Evolutionary conservation across 1,140 invertebrate species (phyloP), one percentile per base, ranked within the genome.

Genomic region (Drosophila punjabiensis): DNA sequence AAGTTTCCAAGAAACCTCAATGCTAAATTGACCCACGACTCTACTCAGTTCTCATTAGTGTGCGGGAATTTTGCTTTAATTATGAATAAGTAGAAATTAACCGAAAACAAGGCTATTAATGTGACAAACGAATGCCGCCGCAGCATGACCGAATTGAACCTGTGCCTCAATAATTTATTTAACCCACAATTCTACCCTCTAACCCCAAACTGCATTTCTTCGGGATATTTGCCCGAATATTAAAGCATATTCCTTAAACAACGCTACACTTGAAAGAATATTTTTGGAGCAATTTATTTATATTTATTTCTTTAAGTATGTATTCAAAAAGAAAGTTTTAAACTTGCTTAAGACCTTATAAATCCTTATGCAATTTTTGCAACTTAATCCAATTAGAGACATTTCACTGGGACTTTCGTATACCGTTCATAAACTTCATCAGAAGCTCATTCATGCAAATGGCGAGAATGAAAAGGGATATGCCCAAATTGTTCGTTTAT

Each of bases 81-180:
- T 69, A 45, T 48, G 20, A 10, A 48, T 62, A 78, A 62, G 11
- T 69, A 43, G 28, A 33, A 64, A 43, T 67, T 76, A 64, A 37
- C 18, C n/a, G 5, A 48, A 80, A 76, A 61, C 62, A 83, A 64
- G 65, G 28, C 41, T 85, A 83, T 76, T 71, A 80, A 67, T 64
- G 18, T 69, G 35, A 20, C 41, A 65, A 56, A 56, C 35, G 45
- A 50, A 10, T n/a, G 30, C 28, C 39, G 18, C n/a, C 45, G 20
- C 7, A 2, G 20, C 7, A 2, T 33, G 32, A 68, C 47, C 55
- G 24, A 20, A 10, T 53, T 67, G 48, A 55, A 43, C 55, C 32
- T 52, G 14, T 9, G 3, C 10, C 20, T 5, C 14, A 32, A 48
- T 60, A 24, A 60, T 53, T 62, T 74, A 74, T 61, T 52, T 6